phyloP scores from a whole-genome alignment of 2,888 invertebrate genomes.

The Mycalesis mineus region DNA sequence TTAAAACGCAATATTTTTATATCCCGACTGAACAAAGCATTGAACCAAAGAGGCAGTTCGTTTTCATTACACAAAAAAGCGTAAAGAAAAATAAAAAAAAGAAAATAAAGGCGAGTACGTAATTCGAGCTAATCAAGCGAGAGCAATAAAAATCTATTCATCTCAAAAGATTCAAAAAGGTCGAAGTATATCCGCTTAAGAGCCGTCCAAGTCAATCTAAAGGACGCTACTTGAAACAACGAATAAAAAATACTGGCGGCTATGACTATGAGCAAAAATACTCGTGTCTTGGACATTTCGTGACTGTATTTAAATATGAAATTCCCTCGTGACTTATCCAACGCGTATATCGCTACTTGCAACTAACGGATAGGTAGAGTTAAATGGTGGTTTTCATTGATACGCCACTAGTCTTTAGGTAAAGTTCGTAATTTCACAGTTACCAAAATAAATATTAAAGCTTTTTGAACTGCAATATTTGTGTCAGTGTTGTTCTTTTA shows the following conservation, averaged over 20 bases:
- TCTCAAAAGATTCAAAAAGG: not conserved
- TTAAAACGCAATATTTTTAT: too few relatives aligned
- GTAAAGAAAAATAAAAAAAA: not conserved
- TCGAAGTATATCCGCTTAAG: not conserved
- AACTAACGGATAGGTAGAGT: too few relatives aligned
- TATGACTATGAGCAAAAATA: not conserved
- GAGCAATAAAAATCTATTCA: not conserved
- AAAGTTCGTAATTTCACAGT: too few relatives aligned
- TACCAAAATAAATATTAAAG: too few relatives aligned
- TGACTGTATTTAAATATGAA: not conserved
- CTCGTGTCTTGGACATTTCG: not conserved
- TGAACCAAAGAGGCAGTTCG: too few relatives aligned
- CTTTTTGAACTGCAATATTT: too few relatives aligned
- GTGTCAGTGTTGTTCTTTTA: too few relatives aligned
- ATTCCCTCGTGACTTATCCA: not conserved
- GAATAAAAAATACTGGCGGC: not conserved
- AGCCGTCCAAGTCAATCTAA: not conserved
- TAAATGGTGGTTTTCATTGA: too few relatives aligned
- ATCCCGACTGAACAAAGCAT: too few relatives aligned
- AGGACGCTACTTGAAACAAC: not conserved
- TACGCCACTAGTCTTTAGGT: too few relatives aligned
- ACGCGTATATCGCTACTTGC: not conserved
- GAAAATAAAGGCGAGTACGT: not conserved
- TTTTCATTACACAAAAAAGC: too few relatives aligned
- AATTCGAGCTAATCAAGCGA: not conserved